Conservation (phyloP, 2,797 vertebrate genomes). For the Malacoraja senta region DNA sequence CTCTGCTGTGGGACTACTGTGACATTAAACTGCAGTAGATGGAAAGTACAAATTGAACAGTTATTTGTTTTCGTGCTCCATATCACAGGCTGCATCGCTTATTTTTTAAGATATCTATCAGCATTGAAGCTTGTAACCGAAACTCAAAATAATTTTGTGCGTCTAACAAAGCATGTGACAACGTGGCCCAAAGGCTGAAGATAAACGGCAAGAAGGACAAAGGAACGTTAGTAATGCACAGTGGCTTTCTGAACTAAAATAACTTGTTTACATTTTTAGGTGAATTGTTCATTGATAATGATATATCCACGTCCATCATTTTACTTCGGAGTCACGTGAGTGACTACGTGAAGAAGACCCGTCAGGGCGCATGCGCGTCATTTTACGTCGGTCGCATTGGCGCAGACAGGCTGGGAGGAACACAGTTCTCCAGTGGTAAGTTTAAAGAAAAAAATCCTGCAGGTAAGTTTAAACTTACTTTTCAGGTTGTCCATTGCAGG, state of each 20-base stretch:
- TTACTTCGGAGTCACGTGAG: too few relatives aligned
- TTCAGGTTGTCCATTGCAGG: too few relatives aligned
- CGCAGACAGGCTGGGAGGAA: too few relatives aligned
- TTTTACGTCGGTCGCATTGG: too few relatives aligned
- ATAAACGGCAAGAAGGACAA: not conserved
- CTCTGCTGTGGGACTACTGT: not conserved
- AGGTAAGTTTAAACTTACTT: too few relatives aligned
- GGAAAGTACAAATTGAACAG: slow-evolving; percentile 33
- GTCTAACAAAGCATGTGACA: not conserved
- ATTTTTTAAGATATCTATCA: slow-evolving; percentile 12
- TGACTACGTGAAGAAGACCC: too few relatives aligned
- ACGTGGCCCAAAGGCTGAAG: not conserved
- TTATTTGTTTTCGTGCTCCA: slow-evolving; percentile 30
- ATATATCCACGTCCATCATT: not conserved
- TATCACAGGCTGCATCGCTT: not conserved
- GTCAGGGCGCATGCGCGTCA: too few relatives aligned
- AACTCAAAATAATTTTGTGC: slow-evolving; percentile 22
- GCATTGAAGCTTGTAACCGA: not conserved
- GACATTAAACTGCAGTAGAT: slow-evolving; percentile 28
- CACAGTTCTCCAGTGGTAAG: too few relatives aligned
- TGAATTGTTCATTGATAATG: not conserved
- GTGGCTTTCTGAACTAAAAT: not conserved
- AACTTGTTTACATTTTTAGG: not conserved
- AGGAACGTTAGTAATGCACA: not conserved
- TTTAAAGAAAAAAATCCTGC: too few relatives aligned